Conservation (phyloP, 1,140 invertebrate species). For the Drosophila guanche region DNA sequence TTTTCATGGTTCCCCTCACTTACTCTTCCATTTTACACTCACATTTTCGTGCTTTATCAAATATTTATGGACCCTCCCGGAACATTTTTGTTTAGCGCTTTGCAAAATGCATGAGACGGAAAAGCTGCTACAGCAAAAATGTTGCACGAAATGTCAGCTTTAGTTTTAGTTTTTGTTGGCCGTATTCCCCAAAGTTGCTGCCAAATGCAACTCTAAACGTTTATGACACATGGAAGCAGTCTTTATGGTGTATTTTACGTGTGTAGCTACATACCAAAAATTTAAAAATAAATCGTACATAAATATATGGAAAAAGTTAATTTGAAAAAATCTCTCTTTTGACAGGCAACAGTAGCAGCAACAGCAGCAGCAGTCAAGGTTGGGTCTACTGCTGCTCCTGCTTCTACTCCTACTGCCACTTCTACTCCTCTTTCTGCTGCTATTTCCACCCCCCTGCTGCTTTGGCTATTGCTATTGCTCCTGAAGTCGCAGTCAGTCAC, state of each 20-base stretch:
- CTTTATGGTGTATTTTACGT: slow-evolving; percentile 5
- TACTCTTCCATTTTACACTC: no score
- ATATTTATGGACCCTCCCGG: slow-evolving; percentile 30
- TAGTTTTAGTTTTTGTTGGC: slow-evolving; percentile 40
- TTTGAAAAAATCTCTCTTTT: slow-evolving; percentile 83
- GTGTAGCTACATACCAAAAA: slow-evolving; percentile 32
- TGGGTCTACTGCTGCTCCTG: slow-evolving; percentile 28
- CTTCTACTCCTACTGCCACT: slow-evolving; percentile 7
- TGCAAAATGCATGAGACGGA: slow-evolving; percentile 49
- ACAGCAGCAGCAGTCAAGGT: slow-evolving; percentile 33
- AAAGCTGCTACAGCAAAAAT: slow-evolving; percentile 27
- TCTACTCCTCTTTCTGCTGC: background rate
- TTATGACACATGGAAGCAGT: slow-evolving; percentile 68
- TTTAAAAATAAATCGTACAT: slow-evolving; percentile 65
- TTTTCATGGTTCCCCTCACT: no score
- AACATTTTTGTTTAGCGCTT: slow-evolving; percentile 32
- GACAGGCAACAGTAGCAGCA: slow-evolving; percentile 44
- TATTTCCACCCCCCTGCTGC: slow-evolving; percentile 28
- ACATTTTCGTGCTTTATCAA: slow-evolving; percentile 28
- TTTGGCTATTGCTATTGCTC: slow-evolving; percentile 17
- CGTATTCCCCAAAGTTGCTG: slow-evolving; percentile 13
- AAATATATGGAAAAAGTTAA: slow-evolving; percentile 81
- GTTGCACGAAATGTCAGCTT: slow-evolving; percentile 53
- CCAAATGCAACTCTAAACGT: slow-evolving; percentile 38
- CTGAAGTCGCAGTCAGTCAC: slow-evolving; percentile 74